Base-by-base conservation (phyloP, 2,888 invertebrate genomes). In the Timema cristinae region DNA sequence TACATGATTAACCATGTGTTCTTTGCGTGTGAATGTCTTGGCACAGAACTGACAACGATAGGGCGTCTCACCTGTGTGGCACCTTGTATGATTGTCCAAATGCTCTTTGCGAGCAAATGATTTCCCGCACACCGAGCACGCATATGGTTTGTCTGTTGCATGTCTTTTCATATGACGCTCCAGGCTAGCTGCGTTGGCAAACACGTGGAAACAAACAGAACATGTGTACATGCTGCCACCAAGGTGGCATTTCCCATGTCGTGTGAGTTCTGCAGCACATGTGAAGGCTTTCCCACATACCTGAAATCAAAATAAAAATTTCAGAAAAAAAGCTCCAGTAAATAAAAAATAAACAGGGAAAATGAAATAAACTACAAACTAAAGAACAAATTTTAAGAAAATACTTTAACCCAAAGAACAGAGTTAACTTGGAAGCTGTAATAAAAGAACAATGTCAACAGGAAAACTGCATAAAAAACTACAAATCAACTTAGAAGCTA, bases 41-140 rank as follows among this genome's bases (percentile, higher is more conserved):
- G 90, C 88, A 80, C 91, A 91, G 81, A 86, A 91, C 79, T 90
- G 90, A 80, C 91, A 91, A 79, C 88, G 88, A 82, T 92, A 92
- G 2, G 93, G 92, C 49, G 92, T 93, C 82, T 92, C 93, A 69
- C 93, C 93, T 68, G 93, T 93, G 81, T 90, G 93, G 83, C 92
- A 91, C 74, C 92, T 86, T 5, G 91, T 90, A 79, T 94, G 94
- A 82, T 93, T 93, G 82, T 93, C 92, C 76, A 94, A 86, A 81
- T 94, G 94, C 80, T 94, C 94, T 81, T 94, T 94, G 71, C 94
- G 87, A 11, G 93, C 92, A 83, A 94, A 94, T 49, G 91, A 91
- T 82, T 94, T 94, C 76, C 92, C 92, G 82, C 94, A 94, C 79
- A 91, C 91, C 32, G 91, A 89, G 83, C 94, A 94, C 74, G 90